Evolutionary conservation across 2,888 invertebrate species (phyloP).

Genomic region (Xanthia togata): DNA sequence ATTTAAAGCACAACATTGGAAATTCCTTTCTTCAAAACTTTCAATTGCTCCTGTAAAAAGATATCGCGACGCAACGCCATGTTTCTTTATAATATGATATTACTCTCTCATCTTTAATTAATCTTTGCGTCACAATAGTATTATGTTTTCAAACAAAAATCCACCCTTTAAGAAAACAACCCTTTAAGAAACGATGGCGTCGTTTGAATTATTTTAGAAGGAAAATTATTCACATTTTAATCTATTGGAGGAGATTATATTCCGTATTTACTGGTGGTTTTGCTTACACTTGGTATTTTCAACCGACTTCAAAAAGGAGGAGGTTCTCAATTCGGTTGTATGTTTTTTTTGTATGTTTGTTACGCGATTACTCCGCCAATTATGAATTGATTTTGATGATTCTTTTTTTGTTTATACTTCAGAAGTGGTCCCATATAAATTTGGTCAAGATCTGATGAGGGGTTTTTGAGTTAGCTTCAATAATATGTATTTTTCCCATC

Average conservation of each 20-base stretch:
- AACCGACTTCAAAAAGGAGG: too few relatives aligned
- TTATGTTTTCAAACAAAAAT: conserved; percentile 73
- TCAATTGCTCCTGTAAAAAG: conserved; percentile 49
- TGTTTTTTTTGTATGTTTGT: too few relatives aligned
- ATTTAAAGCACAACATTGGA: background rate
- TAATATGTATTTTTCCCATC: too few relatives aligned
- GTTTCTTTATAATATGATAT: conserved; percentile 63
- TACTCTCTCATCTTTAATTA: conserved; percentile 69
- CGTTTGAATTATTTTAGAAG: conserved; percentile 54
- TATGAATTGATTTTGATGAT: too few relatives aligned
- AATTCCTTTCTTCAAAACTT: conserved; percentile 14
- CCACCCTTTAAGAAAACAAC: conserved; percentile 65
- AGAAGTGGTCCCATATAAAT: too few relatives aligned
- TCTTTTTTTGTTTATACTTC: too few relatives aligned
- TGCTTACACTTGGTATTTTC: too few relatives aligned
- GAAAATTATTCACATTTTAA: conserved; percentile 49
- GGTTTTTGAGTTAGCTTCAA: too few relatives aligned
- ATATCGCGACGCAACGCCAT: conserved; percentile 18
- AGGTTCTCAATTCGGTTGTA: too few relatives aligned
- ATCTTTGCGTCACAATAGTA: conserved; percentile 67
- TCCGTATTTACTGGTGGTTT: conserved; percentile 1
- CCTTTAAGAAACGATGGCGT: conserved; percentile 60
- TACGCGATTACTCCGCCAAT: too few relatives aligned
- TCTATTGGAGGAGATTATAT: conserved; percentile 46
- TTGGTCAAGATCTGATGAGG: too few relatives aligned